Evolutionary conservation across 2,888 invertebrate species (phyloP).

Genomic region (Dioctria linearis): DNA sequence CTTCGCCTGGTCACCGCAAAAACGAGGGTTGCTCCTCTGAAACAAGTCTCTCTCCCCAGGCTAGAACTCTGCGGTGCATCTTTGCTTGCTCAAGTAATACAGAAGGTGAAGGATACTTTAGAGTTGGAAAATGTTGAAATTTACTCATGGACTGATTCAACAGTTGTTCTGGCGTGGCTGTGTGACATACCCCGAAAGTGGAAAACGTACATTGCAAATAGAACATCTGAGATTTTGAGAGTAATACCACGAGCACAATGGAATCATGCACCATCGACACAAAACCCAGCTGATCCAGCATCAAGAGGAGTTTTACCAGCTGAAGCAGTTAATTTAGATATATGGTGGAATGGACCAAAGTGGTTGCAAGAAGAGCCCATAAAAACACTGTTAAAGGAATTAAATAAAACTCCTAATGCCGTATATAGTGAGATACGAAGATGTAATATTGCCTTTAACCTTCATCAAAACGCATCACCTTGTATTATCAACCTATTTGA

Average conservation of each 20-base stretch:
- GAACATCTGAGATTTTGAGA: too few species aligned
- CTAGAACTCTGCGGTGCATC: background rate
- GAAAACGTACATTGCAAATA: too few species aligned
- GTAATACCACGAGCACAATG: too few species aligned
- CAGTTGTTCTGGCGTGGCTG: conserved; percentile 57
- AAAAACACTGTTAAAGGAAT: background rate
- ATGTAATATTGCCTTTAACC: too few species aligned
- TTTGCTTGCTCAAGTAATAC: too few species aligned
- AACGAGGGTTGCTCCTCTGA: background rate
- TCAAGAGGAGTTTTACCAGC: conserved; percentile 58
- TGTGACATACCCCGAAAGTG: conserved; percentile 36
- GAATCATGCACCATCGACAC: too few species aligned
- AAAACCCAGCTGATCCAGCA: conserved; percentile 43
- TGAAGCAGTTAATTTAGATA: conserved; percentile 30
- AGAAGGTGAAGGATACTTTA: background rate
- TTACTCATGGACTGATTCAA: conserved; percentile 33
- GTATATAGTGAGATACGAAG: too few species aligned
- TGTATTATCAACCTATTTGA: too few species aligned
- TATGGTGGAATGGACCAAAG: conserved; percentile 60
- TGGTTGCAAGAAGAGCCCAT: conserved; percentile 17
- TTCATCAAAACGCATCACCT: too few species aligned
- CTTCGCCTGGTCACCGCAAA: too few species aligned
- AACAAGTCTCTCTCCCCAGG: conserved; percentile 17
- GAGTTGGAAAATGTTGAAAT: background rate
- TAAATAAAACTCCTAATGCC: too few species aligned